These are phyloP conservation scores for Sepiola atlantica DNA, from an alignment of 2,888 invertebrate species.

Conservation along the genomic window DNA sequence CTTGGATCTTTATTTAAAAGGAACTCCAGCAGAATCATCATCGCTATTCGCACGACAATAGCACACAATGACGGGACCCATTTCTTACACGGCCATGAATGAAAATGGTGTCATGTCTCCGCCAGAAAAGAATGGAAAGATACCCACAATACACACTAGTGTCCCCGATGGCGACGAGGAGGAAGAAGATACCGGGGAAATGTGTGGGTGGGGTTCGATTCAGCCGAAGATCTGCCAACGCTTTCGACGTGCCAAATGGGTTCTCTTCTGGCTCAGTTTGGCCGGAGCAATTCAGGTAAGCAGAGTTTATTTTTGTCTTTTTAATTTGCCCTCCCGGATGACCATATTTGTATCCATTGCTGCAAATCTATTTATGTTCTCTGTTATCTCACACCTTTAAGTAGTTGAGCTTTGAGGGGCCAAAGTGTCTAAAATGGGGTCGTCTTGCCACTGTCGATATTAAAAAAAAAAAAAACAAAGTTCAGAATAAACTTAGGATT, in stretches of 20 bases:
- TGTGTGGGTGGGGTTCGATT: slow-evolving; percentile 83
- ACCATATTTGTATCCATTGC: too few relatives aligned
- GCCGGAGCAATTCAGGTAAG: slow-evolving; percentile 83
- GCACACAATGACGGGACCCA: slow-evolving; percentile 22
- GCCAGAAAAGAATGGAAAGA: slow-evolving; percentile 36
- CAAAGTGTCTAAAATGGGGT: too few relatives aligned
- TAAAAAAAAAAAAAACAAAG: too few relatives aligned
- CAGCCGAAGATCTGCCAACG: slow-evolving; percentile 81
- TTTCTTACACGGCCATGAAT: slow-evolving; percentile 44
- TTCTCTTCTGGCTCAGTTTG: slow-evolving; percentile 87
- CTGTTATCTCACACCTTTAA: too few relatives aligned
- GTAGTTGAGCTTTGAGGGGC: too few relatives aligned
- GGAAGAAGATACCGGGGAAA: slow-evolving; percentile 56
- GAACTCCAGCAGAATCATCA: background rate
- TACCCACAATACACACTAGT: background rate
- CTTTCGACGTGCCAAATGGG: slow-evolving; percentile 85
- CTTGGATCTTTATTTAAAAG: background rate
- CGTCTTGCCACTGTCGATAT: too few relatives aligned
- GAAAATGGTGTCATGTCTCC: slow-evolving; percentile 40
- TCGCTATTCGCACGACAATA: background rate
- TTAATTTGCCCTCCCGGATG: background rate
- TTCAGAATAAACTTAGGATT: too few relatives aligned
- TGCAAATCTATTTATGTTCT: too few relatives aligned
- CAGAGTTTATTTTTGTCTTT: background rate
- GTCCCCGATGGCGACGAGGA: background rate